Base-by-base conservation (phyloP, 2,113 vertebrate genomes). In the Regulus satrapa region DNA sequence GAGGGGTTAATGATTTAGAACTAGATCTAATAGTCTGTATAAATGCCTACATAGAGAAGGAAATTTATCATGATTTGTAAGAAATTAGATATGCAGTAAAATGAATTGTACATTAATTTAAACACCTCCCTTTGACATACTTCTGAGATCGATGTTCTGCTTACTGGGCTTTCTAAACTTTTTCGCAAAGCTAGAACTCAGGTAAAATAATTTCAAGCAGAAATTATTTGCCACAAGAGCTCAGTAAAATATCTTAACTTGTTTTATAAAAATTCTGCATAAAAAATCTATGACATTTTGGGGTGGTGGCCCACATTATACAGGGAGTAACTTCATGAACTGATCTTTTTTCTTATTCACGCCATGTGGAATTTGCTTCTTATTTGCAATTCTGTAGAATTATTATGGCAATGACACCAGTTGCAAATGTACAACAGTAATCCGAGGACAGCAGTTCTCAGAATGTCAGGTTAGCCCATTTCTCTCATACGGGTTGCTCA, bases 1-100 rank as follows among this genome's bases (percentile, higher is more conserved):
- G 66, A 91, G 59, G 83, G 61, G 78, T 95, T 97, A 96, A 93
- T 95, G 88, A 73, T 89, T 96, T 96, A 95, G 95, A 97, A 97
- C 85, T 90, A 74, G 71, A 52, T 93, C 55, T 95, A 95, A 96
- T 91, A 96, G 94, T 85, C 95, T 96, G 89, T 90, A 95, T 88
- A 97, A 96, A 90, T 80, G 78, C 55, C 81, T 79, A 75, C 93
- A 83, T 18, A 83, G 92, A 89, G 85, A 73, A 46, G 38, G 43
- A 85, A 43, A 83, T 97, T 96, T 94, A 93, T 96, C 81, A 94
- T 77, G 51, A 93, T 90, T 93, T 96, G 67, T 92, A 88, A 88
- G 89, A 93, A 96, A 95, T 96, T 94, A 97, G 71, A 67, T 64
- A 83, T 38, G 88, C 85, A 92, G 40, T 90, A 94, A 93, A 97